Base-by-base conservation (phyloP, 2,113 vertebrate species). In the Chlorocebus sabaeus region DNA sequence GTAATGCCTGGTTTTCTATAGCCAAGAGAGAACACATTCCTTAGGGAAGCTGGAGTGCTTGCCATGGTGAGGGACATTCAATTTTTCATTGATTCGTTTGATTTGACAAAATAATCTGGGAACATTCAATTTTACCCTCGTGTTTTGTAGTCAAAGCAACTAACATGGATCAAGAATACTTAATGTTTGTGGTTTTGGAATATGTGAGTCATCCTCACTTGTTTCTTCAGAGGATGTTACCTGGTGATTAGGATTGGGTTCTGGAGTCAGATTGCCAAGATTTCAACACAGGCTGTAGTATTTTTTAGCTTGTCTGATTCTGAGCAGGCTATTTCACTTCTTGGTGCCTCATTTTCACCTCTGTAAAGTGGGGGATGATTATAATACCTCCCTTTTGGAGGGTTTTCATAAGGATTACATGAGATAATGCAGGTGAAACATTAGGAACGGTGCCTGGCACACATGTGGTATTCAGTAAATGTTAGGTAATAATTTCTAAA, bases 61-160 rank as follows among this genome's bases (percentile, higher is more conserved):
- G 13, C n/a, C 16, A 35, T 22, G 30, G 40, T 61, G 91, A 93
- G 43, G 67, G 52, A 61, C 17, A 43, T 91, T 72, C 30, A 55
- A 27, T 50, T 25, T 50, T 80, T 90, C 27, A 5, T 6, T 38
- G 48, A 35, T 85, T 89, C 43, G 38, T 90, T 95, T 80, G 45
- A 93, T 92, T 73, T 67, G 95, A 91, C 43, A 95, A 93, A 90
- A 84, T 32, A 57, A 43, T 95, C 61, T 14, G 17, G 17, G 57
- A 93, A 68, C 38, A 50, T 95, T 72, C 12, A 16, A 76, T 93
- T 88, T 88, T 57, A 82, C n/a, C 8, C n/a, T 73, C 82, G 67
- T 82, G 55, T 55, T 86, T 88, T 88, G 57, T 50, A 95, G 75
- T 89, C 83, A 68, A 78, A 95, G 83, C 75, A 68, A 80, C 68